A percentile compares a stretch with the other conserved stretches of the same genome.
phyloP scores from a whole-genome alignment of 1,140 invertebrate genomes.

The Lepeophtheirus salmonis region DNA sequence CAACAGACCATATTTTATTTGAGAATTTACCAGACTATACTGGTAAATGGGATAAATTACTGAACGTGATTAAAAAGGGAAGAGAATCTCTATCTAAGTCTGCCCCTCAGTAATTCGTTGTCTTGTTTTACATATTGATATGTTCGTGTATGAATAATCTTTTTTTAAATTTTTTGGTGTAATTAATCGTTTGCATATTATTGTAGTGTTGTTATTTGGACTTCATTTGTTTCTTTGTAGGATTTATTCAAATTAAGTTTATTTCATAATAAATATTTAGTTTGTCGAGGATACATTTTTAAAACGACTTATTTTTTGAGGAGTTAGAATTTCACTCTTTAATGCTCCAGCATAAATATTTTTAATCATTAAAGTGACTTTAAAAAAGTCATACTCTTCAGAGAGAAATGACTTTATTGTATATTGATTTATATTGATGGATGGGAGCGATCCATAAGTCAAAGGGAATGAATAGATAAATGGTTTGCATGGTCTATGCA shows the following conservation, averaged over 20 bases:
- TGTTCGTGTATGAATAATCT: conserved; percentile 1
- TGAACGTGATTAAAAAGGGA: neutral
- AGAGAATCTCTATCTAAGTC: conserved; percentile 7
- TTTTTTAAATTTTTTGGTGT: neutral
- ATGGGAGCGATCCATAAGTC: too few relatives aligned
- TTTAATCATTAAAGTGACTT: too few relatives aligned
- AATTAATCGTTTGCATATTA: neutral
- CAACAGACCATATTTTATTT: conserved; percentile 14
- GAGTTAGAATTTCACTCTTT: too few relatives aligned
- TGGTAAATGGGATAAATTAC: conserved; percentile 15
- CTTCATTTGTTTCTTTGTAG: neutral
- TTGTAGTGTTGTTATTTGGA: neutral
- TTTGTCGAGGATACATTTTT: neutral
- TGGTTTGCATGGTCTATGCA: too few relatives aligned
- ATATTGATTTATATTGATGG: too few relatives aligned
- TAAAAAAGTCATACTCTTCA: too few relatives aligned
- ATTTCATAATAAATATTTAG: neutral
- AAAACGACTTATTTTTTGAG: neutral
- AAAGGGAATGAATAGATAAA: too few relatives aligned
- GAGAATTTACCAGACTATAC: conserved; percentile 17
- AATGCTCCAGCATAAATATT: too few relatives aligned
- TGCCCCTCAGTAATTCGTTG: conserved; percentile 7
- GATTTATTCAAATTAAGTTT: neutral
- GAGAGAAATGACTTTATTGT: too few relatives aligned
- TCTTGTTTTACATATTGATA: neutral